These are phyloP conservation scores for Chrysolina haemoptera DNA, from an alignment of 2,888 invertebrate species.

Conservation along the genomic window DNA sequence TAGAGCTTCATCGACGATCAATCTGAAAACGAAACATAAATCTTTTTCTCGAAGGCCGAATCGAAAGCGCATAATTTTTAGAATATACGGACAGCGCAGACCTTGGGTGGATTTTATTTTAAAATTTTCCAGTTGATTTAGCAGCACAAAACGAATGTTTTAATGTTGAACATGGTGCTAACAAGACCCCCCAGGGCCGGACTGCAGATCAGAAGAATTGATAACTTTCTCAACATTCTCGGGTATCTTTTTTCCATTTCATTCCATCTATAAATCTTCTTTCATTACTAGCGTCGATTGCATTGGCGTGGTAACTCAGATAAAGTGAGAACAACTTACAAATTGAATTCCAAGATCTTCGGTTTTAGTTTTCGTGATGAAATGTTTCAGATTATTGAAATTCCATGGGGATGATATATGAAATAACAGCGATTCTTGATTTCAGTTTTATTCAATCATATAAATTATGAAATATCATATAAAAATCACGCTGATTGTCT, in stretches of 20 bases:
- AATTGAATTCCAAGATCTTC: neutral
- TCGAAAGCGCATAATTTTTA: conserved; percentile 32
- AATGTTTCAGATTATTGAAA: no score
- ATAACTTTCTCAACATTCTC: conserved; percentile 43
- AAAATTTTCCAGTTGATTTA: conserved; percentile 41
- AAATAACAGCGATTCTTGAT: no score
- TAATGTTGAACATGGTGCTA: conserved; percentile 44
- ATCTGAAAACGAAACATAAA: conserved; percentile 19
- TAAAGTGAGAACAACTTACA: neutral
- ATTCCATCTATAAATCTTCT: conserved; percentile 36
- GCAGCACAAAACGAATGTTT: conserved; percentile 41
- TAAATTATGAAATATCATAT: no score
- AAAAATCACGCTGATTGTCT: no score
- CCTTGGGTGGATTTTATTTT: conserved; percentile 39
- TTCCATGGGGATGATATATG: no score
- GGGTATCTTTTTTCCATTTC: conserved; percentile 30
- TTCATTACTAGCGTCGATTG: neutral
- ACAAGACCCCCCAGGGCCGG: conserved; percentile 44
- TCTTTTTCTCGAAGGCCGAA: conserved; percentile 28
- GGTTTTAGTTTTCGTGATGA: no score
- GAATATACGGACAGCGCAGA: conserved; percentile 28
- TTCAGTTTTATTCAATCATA: no score
- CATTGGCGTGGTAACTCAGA: conserved; percentile 3
- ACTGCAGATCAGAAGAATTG: conserved; percentile 41
- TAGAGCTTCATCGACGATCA: neutral